Conservation (phyloP, 2,888 invertebrate genomes). For the Meiosimyza platycephala region DNA sequence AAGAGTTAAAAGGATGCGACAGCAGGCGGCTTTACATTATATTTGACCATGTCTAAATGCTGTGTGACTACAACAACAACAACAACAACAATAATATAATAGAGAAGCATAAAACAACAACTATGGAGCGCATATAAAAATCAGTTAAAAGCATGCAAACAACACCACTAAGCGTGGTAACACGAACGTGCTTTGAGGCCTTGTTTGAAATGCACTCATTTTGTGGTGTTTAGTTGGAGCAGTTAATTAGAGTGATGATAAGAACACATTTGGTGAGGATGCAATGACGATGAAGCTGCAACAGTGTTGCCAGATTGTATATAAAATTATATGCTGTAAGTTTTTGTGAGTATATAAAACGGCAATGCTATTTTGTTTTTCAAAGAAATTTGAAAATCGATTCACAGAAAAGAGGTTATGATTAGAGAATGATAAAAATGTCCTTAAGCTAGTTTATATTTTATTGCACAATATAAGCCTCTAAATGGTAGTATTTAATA, state of each 20-base stretch:
- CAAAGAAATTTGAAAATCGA: too few species aligned
- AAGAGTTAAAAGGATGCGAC: background rate
- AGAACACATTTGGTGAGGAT: background rate
- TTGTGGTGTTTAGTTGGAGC: constrained; percentile 32
- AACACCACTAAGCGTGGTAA: background rate
- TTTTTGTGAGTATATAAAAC: too few species aligned
- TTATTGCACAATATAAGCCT: too few species aligned
- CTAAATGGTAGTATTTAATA: too few species aligned
- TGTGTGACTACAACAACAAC: constrained; percentile 5
- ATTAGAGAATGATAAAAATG: too few species aligned
- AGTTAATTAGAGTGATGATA: constrained; percentile 35
- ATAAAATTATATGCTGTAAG: too few species aligned
- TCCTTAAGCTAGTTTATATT: too few species aligned
- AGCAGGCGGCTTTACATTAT: background rate
- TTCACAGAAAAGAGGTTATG: too few species aligned
- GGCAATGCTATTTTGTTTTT: too few species aligned
- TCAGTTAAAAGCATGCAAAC: constrained; percentile 36
- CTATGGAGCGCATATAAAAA: constrained; percentile 13
- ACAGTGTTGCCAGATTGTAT: constrained; percentile 5
- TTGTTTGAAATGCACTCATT: constrained; percentile 36
- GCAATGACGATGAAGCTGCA: too few species aligned
- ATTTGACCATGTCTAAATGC: background rate
- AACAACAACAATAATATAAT: background rate
- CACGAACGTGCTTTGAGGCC: constrained; percentile 23
- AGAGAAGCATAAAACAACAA: background rate